Percentiles rank a stretch among this genome's conserved stretches.
phyloP scores from a whole-genome alignment of 2,797 vertebrate genomes.

The Cirrhinus mrigala region DNA sequence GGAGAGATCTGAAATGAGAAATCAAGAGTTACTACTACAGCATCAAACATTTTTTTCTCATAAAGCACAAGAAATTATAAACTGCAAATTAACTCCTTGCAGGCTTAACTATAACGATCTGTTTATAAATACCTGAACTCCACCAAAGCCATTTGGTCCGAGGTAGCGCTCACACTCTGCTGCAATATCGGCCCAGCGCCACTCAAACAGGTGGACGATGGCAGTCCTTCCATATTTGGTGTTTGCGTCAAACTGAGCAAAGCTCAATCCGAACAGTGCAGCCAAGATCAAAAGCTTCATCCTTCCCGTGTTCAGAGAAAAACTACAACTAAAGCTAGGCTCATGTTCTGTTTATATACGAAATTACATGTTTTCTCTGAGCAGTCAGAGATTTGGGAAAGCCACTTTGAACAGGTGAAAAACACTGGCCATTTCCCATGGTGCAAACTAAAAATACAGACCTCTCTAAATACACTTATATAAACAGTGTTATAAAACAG shows the following conservation, averaged over 20 bases:
- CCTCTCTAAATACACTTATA: conserved; percentile 5
- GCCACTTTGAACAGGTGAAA: conserved; percentile 24
- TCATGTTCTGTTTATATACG: conserved; percentile 77
- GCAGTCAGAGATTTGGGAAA: background rate
- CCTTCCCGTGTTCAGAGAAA: conserved; percentile 22
- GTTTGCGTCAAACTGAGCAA: conserved; percentile 83
- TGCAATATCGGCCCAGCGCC: conserved; percentile 92
- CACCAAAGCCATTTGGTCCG: conserved; percentile 87
- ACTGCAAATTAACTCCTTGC: background rate
- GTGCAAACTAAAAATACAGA: background rate
- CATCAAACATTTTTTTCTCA: background rate
- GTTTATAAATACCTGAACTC: conserved; percentile 85
- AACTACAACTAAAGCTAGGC: conserved; percentile 65
- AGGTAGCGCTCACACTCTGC: conserved; percentile 90
- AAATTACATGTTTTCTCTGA: background rate
- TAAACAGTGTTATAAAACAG: conserved; percentile 5
- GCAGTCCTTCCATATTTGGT: conserved; percentile 75
- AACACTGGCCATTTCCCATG: conserved; percentile 1
- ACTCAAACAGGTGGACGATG: conserved; percentile 94
- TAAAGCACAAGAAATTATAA: background rate
- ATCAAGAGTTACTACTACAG: conserved; percentile 58
- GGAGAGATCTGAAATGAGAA: conserved; percentile 86
- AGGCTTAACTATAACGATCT: background rate
- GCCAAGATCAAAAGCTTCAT: conserved; percentile 84
- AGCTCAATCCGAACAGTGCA: conserved; percentile 70